Percentiles rank a stretch among this genome's conserved stretches.
Conservation (phyloP, 2,113 vertebrate species). For the Agelaius phoeniceus region DNA sequence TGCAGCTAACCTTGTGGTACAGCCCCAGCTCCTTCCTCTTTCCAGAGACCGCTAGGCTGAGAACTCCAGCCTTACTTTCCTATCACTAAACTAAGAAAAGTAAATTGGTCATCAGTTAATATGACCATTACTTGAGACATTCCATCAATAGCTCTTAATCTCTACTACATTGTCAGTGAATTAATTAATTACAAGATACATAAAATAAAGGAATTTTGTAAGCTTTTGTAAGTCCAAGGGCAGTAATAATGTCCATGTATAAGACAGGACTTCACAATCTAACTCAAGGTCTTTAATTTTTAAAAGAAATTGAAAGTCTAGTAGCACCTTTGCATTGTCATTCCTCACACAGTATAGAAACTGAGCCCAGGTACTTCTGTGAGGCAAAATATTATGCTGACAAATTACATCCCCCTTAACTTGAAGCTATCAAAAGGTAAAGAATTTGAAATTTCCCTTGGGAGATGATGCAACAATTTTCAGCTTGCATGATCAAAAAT, state of each 20-base stretch:
- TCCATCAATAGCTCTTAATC: background rate
- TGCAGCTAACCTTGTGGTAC: rapidly evolving
- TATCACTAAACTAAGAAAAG: background rate
- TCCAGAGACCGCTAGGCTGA: background rate
- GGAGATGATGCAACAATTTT: background rate
- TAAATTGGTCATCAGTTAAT: background rate
- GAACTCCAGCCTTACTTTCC: background rate
- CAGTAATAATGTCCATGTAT: background rate
- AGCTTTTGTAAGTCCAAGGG: background rate
- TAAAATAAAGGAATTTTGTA: background rate
- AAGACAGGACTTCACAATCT: background rate
- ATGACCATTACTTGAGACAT: background rate
- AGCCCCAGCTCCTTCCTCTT: background rate
- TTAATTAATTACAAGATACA: background rate
- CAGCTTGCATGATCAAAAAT: background rate
- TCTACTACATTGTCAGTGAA: background rate
- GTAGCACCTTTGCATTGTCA: background rate
- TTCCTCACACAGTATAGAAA: background rate
- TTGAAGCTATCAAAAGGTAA: background rate
- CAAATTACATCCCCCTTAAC: background rate
- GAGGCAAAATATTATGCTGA: rapidly evolving
- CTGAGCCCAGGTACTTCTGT: background rate
- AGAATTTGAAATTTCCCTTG: background rate
- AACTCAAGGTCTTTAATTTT: background rate
- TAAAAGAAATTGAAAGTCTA: background rate